Evolutionary conservation across 2,797 vertebrate species (phyloP).

Genomic region (Premnoplex brunnescens): DNA sequence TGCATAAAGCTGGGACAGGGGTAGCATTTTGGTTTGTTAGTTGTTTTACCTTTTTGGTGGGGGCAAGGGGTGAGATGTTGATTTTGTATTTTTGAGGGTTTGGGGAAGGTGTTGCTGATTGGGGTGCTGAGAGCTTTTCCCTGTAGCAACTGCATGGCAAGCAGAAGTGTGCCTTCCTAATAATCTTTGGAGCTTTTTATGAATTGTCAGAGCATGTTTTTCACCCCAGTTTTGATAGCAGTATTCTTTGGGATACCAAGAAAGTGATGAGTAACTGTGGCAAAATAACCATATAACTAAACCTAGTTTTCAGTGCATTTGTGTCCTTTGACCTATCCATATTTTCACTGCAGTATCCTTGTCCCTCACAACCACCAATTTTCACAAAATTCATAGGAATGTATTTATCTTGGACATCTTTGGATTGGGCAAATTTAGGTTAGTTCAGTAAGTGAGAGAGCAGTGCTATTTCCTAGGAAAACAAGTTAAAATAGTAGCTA

Average conservation of each 20-base stretch:
- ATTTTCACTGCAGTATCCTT: neutral
- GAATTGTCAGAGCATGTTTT: neutral
- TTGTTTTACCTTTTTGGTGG: neutral
- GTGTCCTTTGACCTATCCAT: neutral
- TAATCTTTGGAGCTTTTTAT: neutral
- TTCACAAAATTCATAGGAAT: neutral
- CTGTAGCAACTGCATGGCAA: neutral
- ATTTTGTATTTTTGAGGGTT: neutral
- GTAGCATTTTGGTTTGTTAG: neutral
- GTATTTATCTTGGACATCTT: neutral
- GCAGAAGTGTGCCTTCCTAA: neutral
- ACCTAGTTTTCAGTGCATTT: neutral
- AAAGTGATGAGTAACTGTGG: neutral
- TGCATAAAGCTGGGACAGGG: neutral
- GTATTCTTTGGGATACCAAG: neutral
- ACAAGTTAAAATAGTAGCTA: neutral
- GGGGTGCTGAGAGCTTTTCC: neutral
- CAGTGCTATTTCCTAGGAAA: neutral
- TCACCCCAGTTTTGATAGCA: neutral
- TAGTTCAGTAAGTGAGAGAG: neutral
- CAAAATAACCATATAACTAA: neutral
- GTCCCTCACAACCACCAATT: neutral
- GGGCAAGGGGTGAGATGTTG: neutral
- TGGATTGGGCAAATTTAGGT: neutral
- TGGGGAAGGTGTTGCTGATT: neutral